Evolutionary conservation across 2,888 invertebrate genomes (phyloP).

Genomic region (Scrobipalpa costella): DNA sequence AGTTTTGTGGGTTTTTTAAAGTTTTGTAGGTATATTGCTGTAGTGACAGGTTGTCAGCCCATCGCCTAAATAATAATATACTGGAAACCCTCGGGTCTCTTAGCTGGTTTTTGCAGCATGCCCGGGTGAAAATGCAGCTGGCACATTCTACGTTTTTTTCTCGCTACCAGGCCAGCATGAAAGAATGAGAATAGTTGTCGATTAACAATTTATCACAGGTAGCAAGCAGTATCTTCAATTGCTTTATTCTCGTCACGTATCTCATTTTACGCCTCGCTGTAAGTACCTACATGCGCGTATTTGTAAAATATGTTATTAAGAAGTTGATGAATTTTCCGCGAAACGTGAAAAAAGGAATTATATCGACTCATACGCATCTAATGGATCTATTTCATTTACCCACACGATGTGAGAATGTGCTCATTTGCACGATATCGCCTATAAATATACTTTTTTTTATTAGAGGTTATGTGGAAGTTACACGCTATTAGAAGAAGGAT

Average conservation of each 20-base stretch:
- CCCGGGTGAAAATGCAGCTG: too few species aligned
- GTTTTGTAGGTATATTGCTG: too few species aligned
- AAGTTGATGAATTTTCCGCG: slow-evolving; percentile 9
- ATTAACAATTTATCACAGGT: background rate
- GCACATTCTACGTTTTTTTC: too few species aligned
- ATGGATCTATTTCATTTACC: background rate
- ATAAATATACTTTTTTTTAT: too few species aligned
- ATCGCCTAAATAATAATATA: too few species aligned
- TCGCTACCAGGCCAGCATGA: too few species aligned
- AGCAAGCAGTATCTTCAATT: background rate
- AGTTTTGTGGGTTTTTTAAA: too few species aligned
- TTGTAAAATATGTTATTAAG: slow-evolving; percentile 5
- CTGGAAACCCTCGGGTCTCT: too few species aligned
- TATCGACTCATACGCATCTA: background rate
- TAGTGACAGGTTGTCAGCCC: too few species aligned
- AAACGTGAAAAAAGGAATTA: slow-evolving; percentile 5
- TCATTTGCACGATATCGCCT: background rate
- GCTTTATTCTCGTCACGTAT: slow-evolving; percentile 4
- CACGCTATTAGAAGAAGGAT: too few species aligned
- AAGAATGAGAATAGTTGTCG: background rate
- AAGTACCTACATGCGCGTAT: background rate
- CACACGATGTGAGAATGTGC: slow-evolving; percentile 1
- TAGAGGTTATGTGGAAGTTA: too few species aligned
- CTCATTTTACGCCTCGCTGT: slow-evolving; percentile 23
- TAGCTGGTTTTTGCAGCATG: too few species aligned